Base-by-base conservation (phyloP, 2,888 invertebrate species). In the Eurytoma adleriae region DNA sequence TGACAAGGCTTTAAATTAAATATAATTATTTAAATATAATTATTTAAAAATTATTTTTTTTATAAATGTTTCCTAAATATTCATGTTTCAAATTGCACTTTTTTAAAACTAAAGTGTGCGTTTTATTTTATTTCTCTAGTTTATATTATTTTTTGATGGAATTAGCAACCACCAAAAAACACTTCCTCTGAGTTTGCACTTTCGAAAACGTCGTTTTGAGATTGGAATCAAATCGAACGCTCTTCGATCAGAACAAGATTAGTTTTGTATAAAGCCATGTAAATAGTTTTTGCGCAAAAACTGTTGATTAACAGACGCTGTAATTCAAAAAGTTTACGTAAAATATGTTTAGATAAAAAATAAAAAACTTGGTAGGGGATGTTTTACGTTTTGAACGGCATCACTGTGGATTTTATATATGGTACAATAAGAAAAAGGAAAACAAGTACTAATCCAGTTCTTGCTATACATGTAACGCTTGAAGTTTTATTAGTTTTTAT, bases 211-310 rank as follows among this genome's bases (percentile, higher is more conserved):
- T 20, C 7, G 52, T 57, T 67, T 27, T 76, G 50, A 2, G 56
- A 62, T 27, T 27, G 18, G 30, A 78, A 64, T 57, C n/a, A 48
- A 79, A 75, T 79, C 40, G 69, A 71, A 67, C 50, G 75, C 79
- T 61, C 67, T 77, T 52, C 7, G 24, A 54, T 18, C 20, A 52
- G 18, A 18, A 59, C 59, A 30, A 59, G 48, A 30, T 82, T 80
- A 72, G 84, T 79, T 78, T 84, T 87, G 86, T 89, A 87, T 85
- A 87, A 86, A 88, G 85, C 85, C 84, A 84, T 88, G 88, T 89
- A 89, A 85, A 89, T 89, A 89, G 84, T 84, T 77, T 78, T 72
- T 69, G 78, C 59, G 77, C 74, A 82, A 66, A 59, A 80, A 77
- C 83, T 75, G 78, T 85, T 84, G n/a, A 62, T 62, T 56, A 74